These are phyloP conservation scores for Brachyrhaphis roseni DNA, from an alignment of 2,797 vertebrate species.

Conservation along the genomic window DNA sequence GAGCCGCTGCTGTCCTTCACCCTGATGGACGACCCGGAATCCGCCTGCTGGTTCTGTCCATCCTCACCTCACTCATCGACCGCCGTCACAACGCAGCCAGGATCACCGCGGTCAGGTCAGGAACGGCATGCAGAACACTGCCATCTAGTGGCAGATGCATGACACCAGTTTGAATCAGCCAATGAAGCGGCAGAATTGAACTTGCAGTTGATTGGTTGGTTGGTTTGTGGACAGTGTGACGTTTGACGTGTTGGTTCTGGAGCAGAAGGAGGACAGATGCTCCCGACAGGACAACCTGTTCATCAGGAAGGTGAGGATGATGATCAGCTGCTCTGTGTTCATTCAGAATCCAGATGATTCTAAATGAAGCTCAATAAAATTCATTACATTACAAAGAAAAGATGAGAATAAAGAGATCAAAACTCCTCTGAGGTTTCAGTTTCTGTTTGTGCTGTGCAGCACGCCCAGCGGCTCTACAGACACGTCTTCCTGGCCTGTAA, in stretches of 20 bases:
- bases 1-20: conserved; percentile 88
- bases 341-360: neutral
- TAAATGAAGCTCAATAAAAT: too few species aligned
- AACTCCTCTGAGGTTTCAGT: neutral
- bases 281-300: conserved; percentile 90
- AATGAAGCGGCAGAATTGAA: neutral
- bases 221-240: conserved; percentile 76
- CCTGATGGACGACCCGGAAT: conserved; percentile 91
- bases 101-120: conserved; percentile 81
- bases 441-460: conserved; percentile 67
- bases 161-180: neutral
- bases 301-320: conserved; percentile 88
- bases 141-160: neutral
- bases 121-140: neutral
- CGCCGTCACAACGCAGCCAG: conserved; percentile 82
- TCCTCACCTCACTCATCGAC: conserved; percentile 90
- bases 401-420: too few species aligned
- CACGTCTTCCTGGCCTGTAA: conserved; percentile 89
- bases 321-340: neutral
- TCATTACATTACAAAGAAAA: too few species aligned
- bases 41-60: conserved; percentile 89
- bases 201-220: neutral
- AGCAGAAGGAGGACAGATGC: conserved; percentile 89
- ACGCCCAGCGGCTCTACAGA: conserved; percentile 89
- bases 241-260: conserved; percentile 80